Evolutionary conservation across 2,888 invertebrate genomes (phyloP), one percentile per base, ranked within the genome.

Genomic region (Athrips mouffetella): DNA sequence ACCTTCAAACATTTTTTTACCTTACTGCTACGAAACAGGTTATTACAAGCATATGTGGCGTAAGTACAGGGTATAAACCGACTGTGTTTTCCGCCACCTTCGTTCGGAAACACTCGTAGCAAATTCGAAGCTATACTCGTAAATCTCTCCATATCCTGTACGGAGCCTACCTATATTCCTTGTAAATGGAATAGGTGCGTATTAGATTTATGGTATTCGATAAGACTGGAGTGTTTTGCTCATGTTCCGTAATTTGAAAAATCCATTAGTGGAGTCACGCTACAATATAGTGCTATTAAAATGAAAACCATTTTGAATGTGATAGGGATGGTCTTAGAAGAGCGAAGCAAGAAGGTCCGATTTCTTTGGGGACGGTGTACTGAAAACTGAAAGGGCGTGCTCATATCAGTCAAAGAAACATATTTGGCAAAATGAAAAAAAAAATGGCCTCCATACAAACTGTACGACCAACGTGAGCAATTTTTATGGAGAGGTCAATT

Each of bases 121-220:
- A 33, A 41, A 41, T 41, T 41, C 47, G 13, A 20, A n/a, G 33
- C n/a, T 3, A 48, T 48, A n/a, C n/a, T n/a, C n/a, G n/a, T n/a
- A 48, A 48, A 48, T 48, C 47, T 48, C 23, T 18, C 18, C 31
- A 21, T 18, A 33, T 30, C 25, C 15, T 15, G 41, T 41, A 3
- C 31, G 16, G 23, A 33, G 31, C 18, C 23, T 39, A 33, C 40
- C 37, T 27, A 20, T 15, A 25, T 47, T 30, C 41, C 8, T 11
- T 41, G 47, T 48, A 33, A 23, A 31, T 23, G 39, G 23, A 31
- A 33, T 29, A 47, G 47, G 47, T 39, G 47, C 23, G 39, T 37
- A 29, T 11, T 18, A 29, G 39, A 47, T 47, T 47, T 47, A 47
- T 47, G 39, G 47, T 27, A 47, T 35, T 45, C 45, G 25, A 45